Conservation (phyloP, 2,113 vertebrate species). For the Noturus placidus region DNA sequence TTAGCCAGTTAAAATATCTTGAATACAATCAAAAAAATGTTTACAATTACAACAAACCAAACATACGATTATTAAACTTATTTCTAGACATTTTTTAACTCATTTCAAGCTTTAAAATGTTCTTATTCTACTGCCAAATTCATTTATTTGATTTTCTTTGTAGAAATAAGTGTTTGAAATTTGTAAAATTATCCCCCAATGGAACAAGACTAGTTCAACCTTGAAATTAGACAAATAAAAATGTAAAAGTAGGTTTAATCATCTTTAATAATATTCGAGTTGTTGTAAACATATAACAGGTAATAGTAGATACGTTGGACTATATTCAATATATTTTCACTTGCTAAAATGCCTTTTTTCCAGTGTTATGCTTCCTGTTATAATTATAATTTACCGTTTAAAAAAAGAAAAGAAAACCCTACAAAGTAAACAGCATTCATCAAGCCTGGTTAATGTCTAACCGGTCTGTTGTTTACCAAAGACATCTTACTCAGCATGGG, state of each 20-base stretch:
- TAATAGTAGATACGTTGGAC: background rate
- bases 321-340: background rate
- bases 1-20: background rate
- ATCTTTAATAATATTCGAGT: background rate
- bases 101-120: background rate
- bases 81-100: background rate
- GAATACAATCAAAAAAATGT: too few relatives aligned
- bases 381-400: background rate
- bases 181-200: background rate
- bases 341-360: background rate
- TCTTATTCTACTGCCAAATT: background rate
- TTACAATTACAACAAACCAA: background rate
- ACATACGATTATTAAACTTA: background rate
- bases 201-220: background rate
- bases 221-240: background rate
- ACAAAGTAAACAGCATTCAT: background rate
- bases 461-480: constrained; percentile 20
- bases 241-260: background rate
- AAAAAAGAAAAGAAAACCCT: background rate
- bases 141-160: background rate
- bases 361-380: background rate
- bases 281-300: background rate
- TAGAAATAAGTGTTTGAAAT: background rate
- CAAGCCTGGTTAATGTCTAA: constrained; percentile 3
- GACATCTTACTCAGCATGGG: constrained; percentile 36